Conservation (phyloP, 2,888 invertebrate genomes). For the Kryphioiulus occultus region DNA sequence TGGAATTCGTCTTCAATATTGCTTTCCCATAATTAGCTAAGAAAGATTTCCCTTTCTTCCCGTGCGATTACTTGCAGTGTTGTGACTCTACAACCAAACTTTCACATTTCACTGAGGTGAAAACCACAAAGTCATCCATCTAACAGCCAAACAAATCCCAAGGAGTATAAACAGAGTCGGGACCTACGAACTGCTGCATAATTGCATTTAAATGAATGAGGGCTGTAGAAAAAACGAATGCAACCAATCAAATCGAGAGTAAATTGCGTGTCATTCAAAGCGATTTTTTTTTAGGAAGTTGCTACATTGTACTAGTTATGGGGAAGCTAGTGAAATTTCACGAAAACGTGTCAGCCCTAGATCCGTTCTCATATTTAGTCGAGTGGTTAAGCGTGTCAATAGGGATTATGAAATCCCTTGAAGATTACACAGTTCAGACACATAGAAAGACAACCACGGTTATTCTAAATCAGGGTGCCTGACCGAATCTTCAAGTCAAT, state of each 20-base stretch:
- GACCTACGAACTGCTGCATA: background rate
- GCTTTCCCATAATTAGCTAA: background rate
- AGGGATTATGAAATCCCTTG: background rate
- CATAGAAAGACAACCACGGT: no score
- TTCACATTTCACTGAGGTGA: background rate
- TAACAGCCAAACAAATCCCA: background rate
- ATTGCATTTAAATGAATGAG: background rate
- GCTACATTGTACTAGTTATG: background rate
- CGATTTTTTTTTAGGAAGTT: background rate
- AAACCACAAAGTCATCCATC: slow-evolving; percentile 9
- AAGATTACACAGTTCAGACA: background rate
- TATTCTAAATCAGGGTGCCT: no score
- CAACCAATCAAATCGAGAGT: background rate
- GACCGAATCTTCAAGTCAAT: no score
- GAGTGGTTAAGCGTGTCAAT: background rate
- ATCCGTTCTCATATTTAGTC: background rate
- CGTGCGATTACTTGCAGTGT: background rate
- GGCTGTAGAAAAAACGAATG: background rate
- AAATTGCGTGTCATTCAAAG: background rate
- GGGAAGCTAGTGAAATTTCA: background rate
- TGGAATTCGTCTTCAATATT: background rate
- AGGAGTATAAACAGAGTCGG: background rate
- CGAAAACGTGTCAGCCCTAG: background rate
- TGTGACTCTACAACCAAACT: background rate
- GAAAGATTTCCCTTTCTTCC: background rate